A percentile compares a stretch with the other conserved stretches of the same genome.
phyloP scores from a whole-genome alignment of 1,140 invertebrate species.

The Conus ventricosus region DNA sequence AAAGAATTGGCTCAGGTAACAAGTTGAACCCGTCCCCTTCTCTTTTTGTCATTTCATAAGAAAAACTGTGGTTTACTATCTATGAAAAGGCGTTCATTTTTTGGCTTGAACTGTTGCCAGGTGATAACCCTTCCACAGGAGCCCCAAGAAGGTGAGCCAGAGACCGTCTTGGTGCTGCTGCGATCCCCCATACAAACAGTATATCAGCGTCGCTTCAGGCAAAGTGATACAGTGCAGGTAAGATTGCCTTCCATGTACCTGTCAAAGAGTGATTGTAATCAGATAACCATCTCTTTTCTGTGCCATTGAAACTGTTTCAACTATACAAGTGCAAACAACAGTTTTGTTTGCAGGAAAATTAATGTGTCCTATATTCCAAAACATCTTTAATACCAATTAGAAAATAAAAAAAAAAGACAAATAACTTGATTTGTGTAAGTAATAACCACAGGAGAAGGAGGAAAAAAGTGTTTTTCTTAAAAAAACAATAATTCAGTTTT shows the following conservation, averaged over 20 bases:
- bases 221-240: conserved; percentile 53
- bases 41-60: too few relatives aligned
- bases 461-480: too few relatives aligned
- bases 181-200: conserved; percentile 47
- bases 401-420: too few relatives aligned
- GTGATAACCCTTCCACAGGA: conserved; percentile 52
- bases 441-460: too few relatives aligned
- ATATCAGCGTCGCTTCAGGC: conserved; percentile 47
- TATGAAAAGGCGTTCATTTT: too few relatives aligned
- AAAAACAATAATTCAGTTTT: too few relatives aligned
- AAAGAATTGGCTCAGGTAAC: too few relatives aligned
- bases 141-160: conserved; percentile 38
- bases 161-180: conserved; percentile 49
- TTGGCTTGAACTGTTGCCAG: conserved; percentile 22
- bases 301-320: not conserved
- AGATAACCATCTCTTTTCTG: not conserved
- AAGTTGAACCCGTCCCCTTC: not conserved
- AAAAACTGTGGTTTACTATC: not conserved
- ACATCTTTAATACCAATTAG: too few relatives aligned
- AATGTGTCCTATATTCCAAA: too few relatives aligned
- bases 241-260: not conserved
- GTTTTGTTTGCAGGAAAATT: too few relatives aligned
- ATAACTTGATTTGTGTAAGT: too few relatives aligned
- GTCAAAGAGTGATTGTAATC: not conserved
- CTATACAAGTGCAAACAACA: not conserved